Conservation (phyloP, 92 coral and sea anemone genomes). For the Parazoanthus atlanticus region DNA sequence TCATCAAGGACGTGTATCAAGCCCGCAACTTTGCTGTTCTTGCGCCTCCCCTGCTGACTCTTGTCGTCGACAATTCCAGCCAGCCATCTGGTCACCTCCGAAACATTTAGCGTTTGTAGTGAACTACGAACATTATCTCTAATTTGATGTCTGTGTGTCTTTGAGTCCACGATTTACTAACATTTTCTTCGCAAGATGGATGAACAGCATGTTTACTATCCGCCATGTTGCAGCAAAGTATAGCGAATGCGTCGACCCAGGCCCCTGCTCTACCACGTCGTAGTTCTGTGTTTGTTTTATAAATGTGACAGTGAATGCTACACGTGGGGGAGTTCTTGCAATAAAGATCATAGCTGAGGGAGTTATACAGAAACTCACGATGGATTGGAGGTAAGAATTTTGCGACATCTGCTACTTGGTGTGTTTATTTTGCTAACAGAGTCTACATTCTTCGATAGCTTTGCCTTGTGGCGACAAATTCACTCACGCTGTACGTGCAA, state of each 20-base stretch:
- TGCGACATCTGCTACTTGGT: neutral
- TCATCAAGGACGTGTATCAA: constrained; percentile 32
- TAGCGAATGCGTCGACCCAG: neutral
- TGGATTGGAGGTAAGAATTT: constrained; percentile 45
- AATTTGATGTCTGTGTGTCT: constrained; percentile 45
- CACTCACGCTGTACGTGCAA: neutral
- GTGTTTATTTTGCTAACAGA: neutral
- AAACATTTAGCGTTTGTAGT: constrained; percentile 37
- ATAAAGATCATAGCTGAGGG: neutral
- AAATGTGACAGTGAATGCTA: neutral
- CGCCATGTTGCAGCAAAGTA: constrained; percentile 8
- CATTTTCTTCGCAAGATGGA: neutral
- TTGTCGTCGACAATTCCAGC: constrained; percentile 49
- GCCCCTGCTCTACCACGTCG: constrained; percentile 3
- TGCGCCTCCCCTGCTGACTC: constrained; percentile 9
- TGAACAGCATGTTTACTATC: constrained; percentile 11
- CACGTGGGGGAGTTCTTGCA: neutral
- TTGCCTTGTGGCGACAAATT: neutral
- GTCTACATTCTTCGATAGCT: neutral
- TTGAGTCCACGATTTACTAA: constrained; percentile 39
- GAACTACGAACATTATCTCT: constrained; percentile 48
- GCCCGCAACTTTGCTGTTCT: constrained; percentile 30
- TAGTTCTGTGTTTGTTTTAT: constrained; percentile 10
- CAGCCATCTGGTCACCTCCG: constrained; percentile 40
- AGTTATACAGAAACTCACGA: neutral